These are phyloP conservation scores for Asarcornis scutulata DNA, from an alignment of 2,113 vertebrate species.

Conservation along the genomic window DNA sequence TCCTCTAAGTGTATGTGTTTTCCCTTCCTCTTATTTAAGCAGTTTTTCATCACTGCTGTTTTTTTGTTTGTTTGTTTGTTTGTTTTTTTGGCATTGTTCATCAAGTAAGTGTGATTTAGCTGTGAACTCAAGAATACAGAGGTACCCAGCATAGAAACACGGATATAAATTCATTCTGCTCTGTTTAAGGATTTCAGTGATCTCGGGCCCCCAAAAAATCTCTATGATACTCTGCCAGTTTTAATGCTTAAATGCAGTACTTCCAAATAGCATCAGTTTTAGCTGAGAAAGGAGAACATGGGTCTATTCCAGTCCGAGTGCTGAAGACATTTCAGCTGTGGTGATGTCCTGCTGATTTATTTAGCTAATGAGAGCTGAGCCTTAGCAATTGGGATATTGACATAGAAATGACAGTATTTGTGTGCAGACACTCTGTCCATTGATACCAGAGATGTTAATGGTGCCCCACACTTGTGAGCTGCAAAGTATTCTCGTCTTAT, in stretches of 20 bases:
- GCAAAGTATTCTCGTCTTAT: not conserved
- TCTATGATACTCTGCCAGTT: fast-evolving
- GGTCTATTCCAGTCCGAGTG: not conserved
- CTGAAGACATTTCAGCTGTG: not conserved
- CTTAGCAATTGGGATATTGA: not conserved
- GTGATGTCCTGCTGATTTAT: not conserved
- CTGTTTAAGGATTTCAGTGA: not conserved
- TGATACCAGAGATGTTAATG: not conserved
- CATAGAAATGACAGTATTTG: not conserved
- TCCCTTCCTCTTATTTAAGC: not conserved
- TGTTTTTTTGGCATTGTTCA: not conserved
- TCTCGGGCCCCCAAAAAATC: not conserved
- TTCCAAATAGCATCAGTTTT: not conserved
- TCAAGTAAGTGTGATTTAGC: not conserved
- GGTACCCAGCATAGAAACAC: not conserved
- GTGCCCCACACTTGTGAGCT: not conserved
- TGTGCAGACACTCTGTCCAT: not conserved
- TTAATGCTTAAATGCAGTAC: not conserved
- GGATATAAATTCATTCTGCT: not conserved
- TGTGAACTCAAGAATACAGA: not conserved
- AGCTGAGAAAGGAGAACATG: not conserved
- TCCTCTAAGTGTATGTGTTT: too few relatives aligned
- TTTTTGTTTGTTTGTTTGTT: not conserved
- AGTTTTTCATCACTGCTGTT: not conserved
- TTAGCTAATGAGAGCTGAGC: not conserved